Conservation (phyloP, 2,888 invertebrate species). For the Macrophya annulata region DNA sequence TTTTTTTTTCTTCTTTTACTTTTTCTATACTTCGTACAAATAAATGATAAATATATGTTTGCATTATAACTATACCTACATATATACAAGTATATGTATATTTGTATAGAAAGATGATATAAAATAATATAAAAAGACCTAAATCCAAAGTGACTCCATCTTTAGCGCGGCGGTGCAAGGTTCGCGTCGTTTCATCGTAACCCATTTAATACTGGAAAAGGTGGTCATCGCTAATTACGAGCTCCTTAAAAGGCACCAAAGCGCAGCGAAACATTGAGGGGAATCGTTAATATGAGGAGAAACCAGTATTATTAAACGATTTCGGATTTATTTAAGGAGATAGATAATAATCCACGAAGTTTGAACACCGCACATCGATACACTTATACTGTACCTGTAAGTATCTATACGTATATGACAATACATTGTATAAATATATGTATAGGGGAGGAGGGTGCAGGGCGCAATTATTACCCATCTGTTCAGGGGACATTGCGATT, state of each 20-base stretch:
- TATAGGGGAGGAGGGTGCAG: too few species aligned
- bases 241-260: slow-evolving; percentile 39
- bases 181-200: slow-evolving; percentile 30
- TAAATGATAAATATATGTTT: too few species aligned
- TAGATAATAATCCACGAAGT: not conserved
- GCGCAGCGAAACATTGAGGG: slow-evolving; percentile 35
- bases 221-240: slow-evolving; percentile 46
- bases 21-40: too few species aligned
- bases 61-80: too few species aligned
- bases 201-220: slow-evolving; percentile 48
- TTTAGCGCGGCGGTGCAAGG: not conserved
- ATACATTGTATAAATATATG: not conserved
- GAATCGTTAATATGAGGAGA: slow-evolving; percentile 34
- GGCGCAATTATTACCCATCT: too few species aligned
- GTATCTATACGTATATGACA: too few species aligned
- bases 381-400: not conserved
- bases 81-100: too few species aligned
- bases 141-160: slow-evolving; percentile 39
- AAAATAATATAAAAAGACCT: slow-evolving; percentile 8
- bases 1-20: too few species aligned
- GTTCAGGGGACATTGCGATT: too few species aligned
- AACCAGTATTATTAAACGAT: slow-evolving; percentile 23
- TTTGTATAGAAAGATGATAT: too few species aligned
- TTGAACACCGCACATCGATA: not conserved
- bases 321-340: slow-evolving; percentile 25